These are phyloP conservation scores for Triplophysa yarkandensis DNA, from an alignment of 2,797 vertebrate genomes.

Conservation along the genomic window DNA sequence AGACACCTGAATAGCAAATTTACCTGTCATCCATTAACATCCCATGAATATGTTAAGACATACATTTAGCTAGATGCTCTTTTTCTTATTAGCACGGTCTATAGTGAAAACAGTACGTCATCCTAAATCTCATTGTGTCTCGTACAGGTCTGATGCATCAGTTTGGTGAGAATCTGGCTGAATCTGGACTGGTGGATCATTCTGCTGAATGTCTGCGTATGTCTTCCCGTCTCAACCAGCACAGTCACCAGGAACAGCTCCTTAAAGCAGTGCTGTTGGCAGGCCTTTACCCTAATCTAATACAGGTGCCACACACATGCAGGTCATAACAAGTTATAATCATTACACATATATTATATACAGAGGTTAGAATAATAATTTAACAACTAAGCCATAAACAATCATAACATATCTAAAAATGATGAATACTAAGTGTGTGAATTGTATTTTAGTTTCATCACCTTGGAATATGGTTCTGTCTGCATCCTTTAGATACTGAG, in stretches of 20 bases:
- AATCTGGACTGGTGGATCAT: slow-evolving; percentile 81
- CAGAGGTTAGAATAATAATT: too few species aligned
- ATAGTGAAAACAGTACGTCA: background rate
- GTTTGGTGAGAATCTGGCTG: slow-evolving; percentile 89
- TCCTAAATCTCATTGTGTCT: background rate
- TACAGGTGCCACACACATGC: slow-evolving; percentile 80
- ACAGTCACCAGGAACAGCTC: slow-evolving; percentile 89
- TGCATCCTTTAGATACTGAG: too few species aligned
- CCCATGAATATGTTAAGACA: too few species aligned
- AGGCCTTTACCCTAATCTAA: slow-evolving; percentile 94
- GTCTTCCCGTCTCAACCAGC: slow-evolving; percentile 81
- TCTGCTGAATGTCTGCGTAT: slow-evolving; percentile 76
- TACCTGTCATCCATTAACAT: background rate
- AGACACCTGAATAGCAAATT: slow-evolving; percentile 31
- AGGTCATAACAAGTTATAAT: background rate
- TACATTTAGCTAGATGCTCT: too few species aligned
- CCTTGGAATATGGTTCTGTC: too few species aligned
- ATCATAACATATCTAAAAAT: too few species aligned
- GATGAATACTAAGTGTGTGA: too few species aligned
- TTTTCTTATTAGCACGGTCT: too few species aligned
- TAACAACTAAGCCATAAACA: too few species aligned
- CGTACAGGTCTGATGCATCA: slow-evolving; percentile 88
- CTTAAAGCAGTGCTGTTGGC: slow-evolving; percentile 92
- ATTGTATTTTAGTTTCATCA: too few species aligned
- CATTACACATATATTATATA: too few species aligned